phyloP scores from a whole-genome alignment of 64 coral and sea anemone genomes.

The Pocillopora damicornis region DNA sequence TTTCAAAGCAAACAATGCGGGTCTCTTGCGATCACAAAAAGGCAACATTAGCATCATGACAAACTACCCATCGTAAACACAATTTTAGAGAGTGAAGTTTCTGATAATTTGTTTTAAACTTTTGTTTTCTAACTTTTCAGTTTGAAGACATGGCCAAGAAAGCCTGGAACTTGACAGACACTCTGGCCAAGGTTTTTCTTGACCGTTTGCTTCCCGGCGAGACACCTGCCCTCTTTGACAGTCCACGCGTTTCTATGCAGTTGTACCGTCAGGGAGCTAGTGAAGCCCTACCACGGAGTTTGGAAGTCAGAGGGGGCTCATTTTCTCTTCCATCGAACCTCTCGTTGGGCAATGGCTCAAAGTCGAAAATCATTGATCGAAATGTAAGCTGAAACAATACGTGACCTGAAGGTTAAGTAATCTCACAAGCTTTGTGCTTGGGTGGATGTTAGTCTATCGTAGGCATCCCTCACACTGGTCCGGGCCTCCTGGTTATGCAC shows the following conservation, averaged over 20 bases:
- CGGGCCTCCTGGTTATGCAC: no score
- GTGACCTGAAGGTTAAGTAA: not conserved
- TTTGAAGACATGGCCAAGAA: not conserved
- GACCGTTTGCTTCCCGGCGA: slow-evolving; percentile 1
- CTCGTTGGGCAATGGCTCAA: not conserved
- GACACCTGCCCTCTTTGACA: not conserved
- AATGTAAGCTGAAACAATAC: not conserved
- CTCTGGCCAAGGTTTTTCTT: not conserved
- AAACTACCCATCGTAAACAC: no score
- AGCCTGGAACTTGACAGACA: not conserved
- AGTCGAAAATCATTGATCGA: not conserved
- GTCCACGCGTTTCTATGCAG: not conserved
- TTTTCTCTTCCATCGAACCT: not conserved
- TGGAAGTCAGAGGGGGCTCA: not conserved
- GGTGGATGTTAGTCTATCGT: no score
- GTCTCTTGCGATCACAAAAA: not conserved
- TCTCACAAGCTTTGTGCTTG: no score
- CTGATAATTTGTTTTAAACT: not conserved
- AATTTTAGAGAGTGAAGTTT: not conserved
- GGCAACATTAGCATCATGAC: no score
- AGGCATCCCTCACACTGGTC: no score
- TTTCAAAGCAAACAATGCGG: not conserved
- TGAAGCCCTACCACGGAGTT: not conserved
- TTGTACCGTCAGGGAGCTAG: not conserved
- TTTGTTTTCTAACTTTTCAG: not conserved